These are phyloP conservation scores for Neolamprologus fasciatus DNA, from an alignment of 2,113 vertebrate species.

Conservation along the genomic window DNA sequence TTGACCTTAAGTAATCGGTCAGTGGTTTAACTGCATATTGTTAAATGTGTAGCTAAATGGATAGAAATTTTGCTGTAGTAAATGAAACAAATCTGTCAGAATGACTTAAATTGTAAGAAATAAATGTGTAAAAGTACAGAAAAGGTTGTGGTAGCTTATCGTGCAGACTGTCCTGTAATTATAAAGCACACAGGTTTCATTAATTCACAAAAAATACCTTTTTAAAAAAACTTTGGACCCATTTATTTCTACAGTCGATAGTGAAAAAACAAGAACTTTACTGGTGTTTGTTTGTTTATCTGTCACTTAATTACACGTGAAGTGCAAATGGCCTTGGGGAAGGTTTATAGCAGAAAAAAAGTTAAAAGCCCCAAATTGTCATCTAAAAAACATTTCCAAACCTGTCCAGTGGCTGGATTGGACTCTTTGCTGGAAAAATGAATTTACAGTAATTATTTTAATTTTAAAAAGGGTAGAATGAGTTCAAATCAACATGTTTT, in stretches of 20 bases:
- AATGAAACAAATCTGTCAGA: neutral
- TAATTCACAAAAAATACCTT: neutral
- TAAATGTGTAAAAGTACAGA: neutral
- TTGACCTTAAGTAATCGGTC: neutral
- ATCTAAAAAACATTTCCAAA: neutral
- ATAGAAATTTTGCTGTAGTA: neutral
- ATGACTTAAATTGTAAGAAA: neutral
- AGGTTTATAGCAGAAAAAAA: neutral
- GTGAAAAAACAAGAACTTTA: neutral
- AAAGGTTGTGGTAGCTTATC: neutral
- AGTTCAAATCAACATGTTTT: neutral
- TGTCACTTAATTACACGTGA: neutral
- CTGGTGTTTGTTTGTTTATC: neutral
- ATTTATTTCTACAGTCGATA: neutral
- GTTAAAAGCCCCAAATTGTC: neutral
- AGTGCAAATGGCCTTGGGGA: neutral
- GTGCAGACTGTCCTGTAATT: neutral
- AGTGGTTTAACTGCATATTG: neutral
- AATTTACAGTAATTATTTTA: neutral
- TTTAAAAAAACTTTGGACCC: fast-evolving
- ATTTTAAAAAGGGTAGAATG: neutral
- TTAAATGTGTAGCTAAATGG: neutral
- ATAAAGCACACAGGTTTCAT: neutral
- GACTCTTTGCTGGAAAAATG: neutral
- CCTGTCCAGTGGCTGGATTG: neutral